Evolutionary conservation across 2,888 invertebrate species (phyloP).

Genomic region (Mesoligia furuncula): DNA sequence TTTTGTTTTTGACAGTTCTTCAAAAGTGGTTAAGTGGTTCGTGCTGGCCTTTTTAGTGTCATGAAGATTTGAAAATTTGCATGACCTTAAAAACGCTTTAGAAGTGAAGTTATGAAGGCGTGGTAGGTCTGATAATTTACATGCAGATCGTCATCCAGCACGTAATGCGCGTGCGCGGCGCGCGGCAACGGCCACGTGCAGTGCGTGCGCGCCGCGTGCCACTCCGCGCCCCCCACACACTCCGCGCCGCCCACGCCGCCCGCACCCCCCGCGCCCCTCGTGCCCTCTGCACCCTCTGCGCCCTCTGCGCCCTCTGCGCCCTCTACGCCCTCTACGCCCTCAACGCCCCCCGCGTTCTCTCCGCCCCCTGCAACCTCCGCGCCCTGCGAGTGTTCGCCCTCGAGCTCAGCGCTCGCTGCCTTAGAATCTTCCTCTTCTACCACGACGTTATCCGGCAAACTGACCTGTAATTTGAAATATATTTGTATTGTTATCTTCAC

Average conservation of each 20-base stretch:
- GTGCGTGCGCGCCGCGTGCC: slow-evolving; percentile 85
- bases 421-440: slow-evolving; percentile 22
- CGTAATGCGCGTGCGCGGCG: slow-evolving; percentile 60
- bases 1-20: not conserved
- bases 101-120: not conserved
- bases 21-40: not conserved
- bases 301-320: not conserved
- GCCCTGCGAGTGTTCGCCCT: slow-evolving; percentile 24
- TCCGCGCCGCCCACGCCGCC: slow-evolving; percentile 71
- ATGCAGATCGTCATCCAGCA: slow-evolving; percentile 77
- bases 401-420: slow-evolving; percentile 17
- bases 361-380: slow-evolving; percentile 14
- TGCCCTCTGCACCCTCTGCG: slow-evolving; percentile 17
- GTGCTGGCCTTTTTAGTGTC: not conserved
- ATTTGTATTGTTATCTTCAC: not conserved
- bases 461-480: slow-evolving; percentile 36
- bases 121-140: slow-evolving; percentile 55
- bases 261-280: not conserved
- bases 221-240: slow-evolving; percentile 31
- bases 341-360: not conserved
- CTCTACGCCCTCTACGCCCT: not conserved
- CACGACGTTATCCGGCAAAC: slow-evolving; percentile 23
- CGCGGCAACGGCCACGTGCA: slow-evolving; percentile 85
- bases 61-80: not conserved
- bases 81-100: not conserved